Evolutionary conservation across 2,888 invertebrate species (phyloP).

Genomic region (Hirtodrosophila trivittata): DNA sequence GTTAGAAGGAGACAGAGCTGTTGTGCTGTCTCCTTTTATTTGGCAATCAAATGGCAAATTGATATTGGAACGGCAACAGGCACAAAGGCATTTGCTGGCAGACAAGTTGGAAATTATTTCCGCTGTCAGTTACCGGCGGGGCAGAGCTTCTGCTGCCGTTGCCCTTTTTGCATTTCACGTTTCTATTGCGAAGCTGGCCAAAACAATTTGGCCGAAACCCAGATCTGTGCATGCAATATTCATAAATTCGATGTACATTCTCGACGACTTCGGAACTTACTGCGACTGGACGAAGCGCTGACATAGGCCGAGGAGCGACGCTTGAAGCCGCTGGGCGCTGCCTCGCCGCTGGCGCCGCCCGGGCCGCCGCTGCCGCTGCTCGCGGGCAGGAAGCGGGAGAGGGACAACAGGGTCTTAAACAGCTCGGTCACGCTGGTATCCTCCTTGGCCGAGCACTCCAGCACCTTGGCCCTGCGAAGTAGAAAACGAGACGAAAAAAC

Average conservation of each 20-base stretch:
- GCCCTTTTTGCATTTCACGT: slow-evolving; percentile 1
- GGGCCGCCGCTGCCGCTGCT: slow-evolving; percentile 85
- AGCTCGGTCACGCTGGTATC: slow-evolving; percentile 91
- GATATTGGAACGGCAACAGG: slow-evolving; percentile 54
- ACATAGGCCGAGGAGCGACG: slow-evolving; percentile 91
- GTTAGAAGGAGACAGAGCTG: too few relatives aligned
- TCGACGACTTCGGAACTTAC: slow-evolving; percentile 80
- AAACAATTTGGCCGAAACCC: slow-evolving; percentile 21
- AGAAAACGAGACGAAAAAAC: slow-evolving; percentile 18
- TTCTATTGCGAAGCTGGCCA: slow-evolving; percentile 5
- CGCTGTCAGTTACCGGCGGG: slow-evolving; percentile 49
- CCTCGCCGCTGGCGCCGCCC: slow-evolving; percentile 84
- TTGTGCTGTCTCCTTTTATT: slow-evolving; percentile 10
- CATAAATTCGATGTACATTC: slow-evolving; percentile 19
- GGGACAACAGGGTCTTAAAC: slow-evolving; percentile 90
- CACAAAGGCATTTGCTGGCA: slow-evolving; percentile 22
- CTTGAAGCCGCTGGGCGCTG: slow-evolving; percentile 86
- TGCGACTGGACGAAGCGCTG: slow-evolving; percentile 85
- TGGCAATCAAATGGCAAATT: slow-evolving; percentile 56
- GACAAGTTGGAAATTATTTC: slow-evolving; percentile 46
- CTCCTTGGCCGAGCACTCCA: slow-evolving; percentile 92
- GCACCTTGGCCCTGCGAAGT: slow-evolving; percentile 87
- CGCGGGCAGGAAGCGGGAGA: slow-evolving; percentile 89
- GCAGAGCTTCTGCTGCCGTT: slow-evolving; percentile 31
- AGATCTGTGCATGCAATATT: slow-evolving; percentile 2